Percentiles rank a stretch among this genome's conserved stretches.
phyloP scores from a whole-genome alignment of 2,113 vertebrate species.

The Thermophis baileyi region DNA sequence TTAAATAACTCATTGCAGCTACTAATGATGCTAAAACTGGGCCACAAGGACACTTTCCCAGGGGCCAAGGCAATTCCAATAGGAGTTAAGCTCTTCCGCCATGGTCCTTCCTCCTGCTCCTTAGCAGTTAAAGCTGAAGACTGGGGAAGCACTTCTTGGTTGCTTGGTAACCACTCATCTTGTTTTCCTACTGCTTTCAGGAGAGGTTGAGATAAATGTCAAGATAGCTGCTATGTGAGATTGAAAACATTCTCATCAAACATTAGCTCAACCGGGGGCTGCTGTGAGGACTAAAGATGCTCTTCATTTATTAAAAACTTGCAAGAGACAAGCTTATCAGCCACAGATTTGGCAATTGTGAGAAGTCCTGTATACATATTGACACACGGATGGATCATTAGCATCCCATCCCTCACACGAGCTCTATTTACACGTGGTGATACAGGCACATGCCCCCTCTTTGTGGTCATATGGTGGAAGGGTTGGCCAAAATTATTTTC shows the following conservation, averaged over 20 bases:
- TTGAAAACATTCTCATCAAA: neutral
- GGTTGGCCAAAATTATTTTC: neutral
- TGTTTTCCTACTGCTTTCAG: neutral
- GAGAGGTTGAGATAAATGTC: neutral
- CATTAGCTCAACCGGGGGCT: neutral
- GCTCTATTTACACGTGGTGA: neutral
- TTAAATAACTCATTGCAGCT: conserved; percentile 2
- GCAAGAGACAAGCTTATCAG: neutral
- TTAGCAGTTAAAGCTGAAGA: neutral
- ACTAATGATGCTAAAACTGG: neutral
- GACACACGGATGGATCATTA: neutral
- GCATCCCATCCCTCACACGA: neutral
- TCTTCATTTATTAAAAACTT: neutral
- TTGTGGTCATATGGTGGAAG: neutral
- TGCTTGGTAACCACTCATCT: neutral
- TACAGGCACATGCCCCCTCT: neutral
- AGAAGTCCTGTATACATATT: neutral
- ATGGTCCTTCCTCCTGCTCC: neutral
- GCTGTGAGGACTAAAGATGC: neutral
- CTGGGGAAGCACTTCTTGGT: neutral
- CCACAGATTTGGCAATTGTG: neutral
- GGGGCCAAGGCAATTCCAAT: neutral
- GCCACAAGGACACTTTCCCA: neutral
- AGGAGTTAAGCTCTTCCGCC: neutral
- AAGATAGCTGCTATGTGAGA: neutral